Evolutionary conservation across 2,888 invertebrate genomes (phyloP).

Genomic region (Drosophila mettleri): DNA sequence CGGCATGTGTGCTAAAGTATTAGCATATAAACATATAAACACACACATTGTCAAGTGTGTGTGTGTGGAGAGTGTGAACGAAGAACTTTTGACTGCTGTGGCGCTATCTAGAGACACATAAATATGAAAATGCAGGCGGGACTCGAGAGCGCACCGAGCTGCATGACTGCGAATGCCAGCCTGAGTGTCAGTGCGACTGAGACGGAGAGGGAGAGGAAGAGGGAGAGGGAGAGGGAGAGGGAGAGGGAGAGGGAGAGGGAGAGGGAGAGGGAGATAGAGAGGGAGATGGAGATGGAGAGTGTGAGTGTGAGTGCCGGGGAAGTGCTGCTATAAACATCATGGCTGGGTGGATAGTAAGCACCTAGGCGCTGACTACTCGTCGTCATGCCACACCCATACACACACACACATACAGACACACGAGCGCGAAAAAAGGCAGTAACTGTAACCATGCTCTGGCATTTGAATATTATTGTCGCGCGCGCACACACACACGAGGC

Average conservation of each 20-base stretch:
- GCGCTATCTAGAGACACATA: conserved; percentile 77
- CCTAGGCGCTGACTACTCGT: conserved; percentile 60
- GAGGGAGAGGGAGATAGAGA: conserved; percentile 4
- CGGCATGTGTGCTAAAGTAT: conserved; percentile 78
- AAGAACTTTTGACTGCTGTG: conserved; percentile 73
- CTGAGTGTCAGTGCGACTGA: conserved; percentile 1
- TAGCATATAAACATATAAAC: conserved; percentile 71
- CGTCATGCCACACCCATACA: conserved; percentile 58
- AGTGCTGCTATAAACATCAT: conserved; percentile 12
- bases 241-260: conserved; percentile 2
- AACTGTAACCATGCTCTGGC: conserved; percentile 51
- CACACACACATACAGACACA: conserved; percentile 55
- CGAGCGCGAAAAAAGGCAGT: conserved; percentile 4
- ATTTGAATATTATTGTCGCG: conserved; percentile 80
- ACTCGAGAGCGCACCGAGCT: conserved; percentile 49
- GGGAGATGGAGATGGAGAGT: conserved; percentile 2
- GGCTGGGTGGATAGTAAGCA: conserved; percentile 38
- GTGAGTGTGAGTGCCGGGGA: conserved; percentile 1
- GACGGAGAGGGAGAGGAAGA: conserved; percentile 4
- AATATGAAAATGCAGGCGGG: conserved; percentile 77
- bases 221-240: conserved; percentile 3
- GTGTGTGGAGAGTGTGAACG: conserved; percentile 55
- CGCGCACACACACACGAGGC: conserved; percentile 35
- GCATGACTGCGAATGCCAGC: conserved; percentile 38
- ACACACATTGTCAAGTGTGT: conserved; percentile 19